Percentiles rank a stretch among this genome's conserved stretches.
These are phyloP conservation scores for Progne subis DNA, from an alignment of 2,113 vertebrate genomes.

Conservation along the genomic window DNA sequence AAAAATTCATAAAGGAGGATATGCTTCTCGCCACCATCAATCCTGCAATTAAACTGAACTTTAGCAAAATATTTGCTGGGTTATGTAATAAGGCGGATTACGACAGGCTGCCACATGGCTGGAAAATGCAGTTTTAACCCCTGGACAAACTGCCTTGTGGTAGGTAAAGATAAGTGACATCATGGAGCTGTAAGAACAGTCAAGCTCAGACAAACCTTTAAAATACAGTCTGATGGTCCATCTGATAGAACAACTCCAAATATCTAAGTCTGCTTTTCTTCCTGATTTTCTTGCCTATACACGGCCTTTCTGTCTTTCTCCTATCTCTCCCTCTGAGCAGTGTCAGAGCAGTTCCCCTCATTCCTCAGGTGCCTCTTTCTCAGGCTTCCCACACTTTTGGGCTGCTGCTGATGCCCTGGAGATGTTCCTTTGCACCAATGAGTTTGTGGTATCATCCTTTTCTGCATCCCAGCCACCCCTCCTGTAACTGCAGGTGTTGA, in stretches of 20 bases:
- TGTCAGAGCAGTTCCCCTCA: not conserved
- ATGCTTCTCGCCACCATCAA: not conserved
- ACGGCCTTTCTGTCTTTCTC: not conserved
- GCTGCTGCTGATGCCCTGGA: not conserved
- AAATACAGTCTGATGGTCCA: not conserved
- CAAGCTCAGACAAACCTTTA: not conserved
- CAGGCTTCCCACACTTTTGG: not conserved
- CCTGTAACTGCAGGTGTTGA: not conserved
- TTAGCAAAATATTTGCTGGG: conserved; percentile 50
- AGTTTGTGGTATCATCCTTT: not conserved
- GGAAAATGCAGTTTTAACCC: conserved; percentile 43
- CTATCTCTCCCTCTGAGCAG: not conserved
- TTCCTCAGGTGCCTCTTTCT: not conserved
- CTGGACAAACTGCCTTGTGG: not conserved
- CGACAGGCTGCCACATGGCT: conserved; percentile 25
- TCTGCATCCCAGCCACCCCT: not conserved
- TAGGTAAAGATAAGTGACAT: not conserved
- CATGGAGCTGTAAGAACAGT: not conserved
- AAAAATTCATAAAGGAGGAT: not conserved
- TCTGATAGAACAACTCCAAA: not conserved
- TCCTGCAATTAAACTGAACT: conserved; percentile 37
- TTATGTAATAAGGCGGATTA: conserved; percentile 37
- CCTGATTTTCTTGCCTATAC: not conserved
- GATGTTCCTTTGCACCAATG: not conserved
- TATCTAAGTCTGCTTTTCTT: not conserved